phyloP scores from a whole-genome alignment of 2,797 vertebrate species.

The Alca torda region DNA sequence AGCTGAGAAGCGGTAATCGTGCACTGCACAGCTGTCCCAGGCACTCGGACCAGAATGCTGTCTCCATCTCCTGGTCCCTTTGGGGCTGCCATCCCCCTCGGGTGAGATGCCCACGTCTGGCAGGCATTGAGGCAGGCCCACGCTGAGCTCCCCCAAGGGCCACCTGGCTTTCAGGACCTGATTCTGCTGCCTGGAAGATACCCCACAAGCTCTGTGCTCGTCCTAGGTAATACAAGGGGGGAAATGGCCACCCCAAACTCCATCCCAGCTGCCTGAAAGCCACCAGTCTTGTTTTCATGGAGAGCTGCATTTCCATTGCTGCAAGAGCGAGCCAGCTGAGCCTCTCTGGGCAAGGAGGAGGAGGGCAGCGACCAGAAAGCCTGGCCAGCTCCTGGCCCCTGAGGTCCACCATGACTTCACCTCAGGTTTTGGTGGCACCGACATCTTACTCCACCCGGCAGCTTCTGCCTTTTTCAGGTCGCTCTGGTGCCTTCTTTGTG shows the following conservation, averaged over 20 bases:
- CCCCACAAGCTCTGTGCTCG: not conserved
- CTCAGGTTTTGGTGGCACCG: not conserved
- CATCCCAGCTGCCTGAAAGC: not conserved
- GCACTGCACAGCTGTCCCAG: not conserved
- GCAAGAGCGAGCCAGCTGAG: not conserved
- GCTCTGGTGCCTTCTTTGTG: not conserved
- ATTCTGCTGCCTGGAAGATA: not conserved
- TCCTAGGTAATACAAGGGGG: not conserved
- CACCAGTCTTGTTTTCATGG: not conserved
- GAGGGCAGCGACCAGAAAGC: not conserved
- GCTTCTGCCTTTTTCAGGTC: not conserved
- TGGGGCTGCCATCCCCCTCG: not conserved
- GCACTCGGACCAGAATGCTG: rapidly evolving
- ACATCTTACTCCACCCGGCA: not conserved
- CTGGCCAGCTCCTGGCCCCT: not conserved
- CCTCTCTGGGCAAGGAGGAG: not conserved
- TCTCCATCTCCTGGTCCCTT: not conserved
- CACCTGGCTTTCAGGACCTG: not conserved
- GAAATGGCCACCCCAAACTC: rapidly evolving
- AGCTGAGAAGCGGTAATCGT: rapidly evolving
- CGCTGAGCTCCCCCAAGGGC: rapidly evolving
- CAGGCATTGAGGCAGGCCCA: not conserved
- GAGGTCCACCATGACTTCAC: rapidly evolving
- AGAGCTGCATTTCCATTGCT: not conserved
- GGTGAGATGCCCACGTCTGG: not conserved